Evolutionary conservation across 2,797 vertebrate genomes (phyloP).

Genomic region (Cuculus canorus): DNA sequence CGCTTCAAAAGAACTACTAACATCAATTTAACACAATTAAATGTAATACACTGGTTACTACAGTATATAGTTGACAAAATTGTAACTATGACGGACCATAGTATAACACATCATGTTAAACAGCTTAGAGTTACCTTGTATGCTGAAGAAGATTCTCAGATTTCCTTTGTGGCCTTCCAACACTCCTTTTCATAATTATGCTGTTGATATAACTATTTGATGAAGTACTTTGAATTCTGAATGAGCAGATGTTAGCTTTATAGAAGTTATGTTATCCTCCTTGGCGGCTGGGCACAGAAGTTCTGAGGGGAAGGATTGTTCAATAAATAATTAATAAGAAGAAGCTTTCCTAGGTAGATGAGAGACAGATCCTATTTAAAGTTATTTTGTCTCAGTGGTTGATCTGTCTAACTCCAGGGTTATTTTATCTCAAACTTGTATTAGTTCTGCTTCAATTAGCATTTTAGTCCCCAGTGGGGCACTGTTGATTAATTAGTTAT

Average conservation of each 20-base stretch:
- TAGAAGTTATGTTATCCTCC: conserved; percentile 46
- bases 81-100: not conserved
- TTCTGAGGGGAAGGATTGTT: conserved; percentile 52
- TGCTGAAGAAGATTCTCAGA: conserved; percentile 7
- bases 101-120: not conserved
- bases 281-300: conserved; percentile 34
- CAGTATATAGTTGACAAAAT: not conserved
- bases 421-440: conserved; percentile 58
- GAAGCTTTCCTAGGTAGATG: conserved; percentile 58
- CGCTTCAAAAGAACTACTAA: not conserved
- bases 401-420: conserved; percentile 52
- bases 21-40: not conserved
- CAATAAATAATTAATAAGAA: conserved; percentile 69
- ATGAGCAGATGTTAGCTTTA: conserved; percentile 60
- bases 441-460: conserved; percentile 60
- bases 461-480: conserved; percentile 2
- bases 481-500: conserved; percentile 62
- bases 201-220: conserved; percentile 61
- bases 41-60: not conserved
- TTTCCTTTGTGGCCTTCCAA: conserved; percentile 1
- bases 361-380: conserved; percentile 62
- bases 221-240: conserved; percentile 65
- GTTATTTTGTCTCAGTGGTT: conserved; percentile 59
- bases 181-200: conserved; percentile 40
- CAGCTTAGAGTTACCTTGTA: not conserved